phyloP scores from a whole-genome alignment of 2,888 invertebrate genomes.

The Temnothorax rugatulus region DNA sequence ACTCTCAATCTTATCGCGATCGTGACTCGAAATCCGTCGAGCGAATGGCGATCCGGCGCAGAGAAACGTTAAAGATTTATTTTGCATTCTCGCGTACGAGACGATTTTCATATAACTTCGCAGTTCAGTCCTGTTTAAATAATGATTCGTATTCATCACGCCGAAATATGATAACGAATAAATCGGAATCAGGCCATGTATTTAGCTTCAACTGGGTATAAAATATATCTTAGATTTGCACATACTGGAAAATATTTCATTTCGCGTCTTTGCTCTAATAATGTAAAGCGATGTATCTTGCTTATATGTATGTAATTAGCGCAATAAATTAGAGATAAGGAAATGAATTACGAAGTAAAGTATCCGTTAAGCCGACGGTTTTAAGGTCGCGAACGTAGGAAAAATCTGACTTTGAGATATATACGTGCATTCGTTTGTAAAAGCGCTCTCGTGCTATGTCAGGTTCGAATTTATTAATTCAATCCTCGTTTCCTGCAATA shows the following conservation, averaged over 20 bases:
- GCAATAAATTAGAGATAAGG: neutral
- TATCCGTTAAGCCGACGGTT: neutral
- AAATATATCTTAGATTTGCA: neutral
- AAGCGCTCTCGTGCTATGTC: neutral
- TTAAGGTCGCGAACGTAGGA: neutral
- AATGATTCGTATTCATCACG: constrained; percentile 1
- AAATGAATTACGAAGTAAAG: constrained; percentile 13
- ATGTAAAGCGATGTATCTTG: constrained; percentile 20
- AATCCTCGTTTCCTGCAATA: constrained; percentile 35
- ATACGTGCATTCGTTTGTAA: neutral
- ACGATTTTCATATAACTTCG: constrained; percentile 1
- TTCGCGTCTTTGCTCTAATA: neutral
- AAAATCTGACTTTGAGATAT: constrained; percentile 30
- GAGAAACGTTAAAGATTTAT: constrained; percentile 32
- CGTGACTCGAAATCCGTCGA: constrained; percentile 49
- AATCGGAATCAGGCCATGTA: neutral
- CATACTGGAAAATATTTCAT: neutral
- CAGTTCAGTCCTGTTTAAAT: neutral
- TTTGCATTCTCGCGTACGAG: constrained; percentile 19
- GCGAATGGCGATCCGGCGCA: constrained; percentile 19
- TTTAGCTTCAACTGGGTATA: neutral
- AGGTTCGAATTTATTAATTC: constrained; percentile 36
- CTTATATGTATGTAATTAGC: neutral
- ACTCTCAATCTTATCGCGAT: constrained; percentile 50
- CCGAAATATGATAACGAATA: neutral